Evolutionary conservation across 2,888 invertebrate genomes (phyloP), one percentile per base, ranked within the genome.

Genomic region (Shargacucullia verbasci): DNA sequence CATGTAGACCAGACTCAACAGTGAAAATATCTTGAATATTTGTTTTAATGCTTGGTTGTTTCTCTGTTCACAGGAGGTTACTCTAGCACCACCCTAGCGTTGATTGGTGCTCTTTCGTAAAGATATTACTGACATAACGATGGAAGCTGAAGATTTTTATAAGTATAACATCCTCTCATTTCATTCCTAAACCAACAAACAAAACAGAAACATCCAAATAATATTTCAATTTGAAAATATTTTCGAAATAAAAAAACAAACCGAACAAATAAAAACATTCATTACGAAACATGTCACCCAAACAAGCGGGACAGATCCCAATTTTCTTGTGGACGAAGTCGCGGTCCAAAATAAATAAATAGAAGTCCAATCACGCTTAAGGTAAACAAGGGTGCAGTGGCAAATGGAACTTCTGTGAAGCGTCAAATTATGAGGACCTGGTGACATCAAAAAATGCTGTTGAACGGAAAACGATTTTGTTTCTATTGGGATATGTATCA

Each of bases 341-440:
- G 53, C 52, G 72, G 71, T 67, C 78, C 73, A 73, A 71, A 77
- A 71, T 77, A 77, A 76, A 76, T 65, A 76, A 77, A 75, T 68
- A 73, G 64, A 65, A 67, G 69, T 52, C 71, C 77, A 75, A 77
- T 77, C 78, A 78, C 62, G 76, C 50, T 67, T 45, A 48, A 69
- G 60, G 68, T 74, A 66, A 78, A 78, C 76, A 78, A 62, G 66
- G 67, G 70, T 63, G 75, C 70, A 63, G 44, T 59, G 53, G 60
- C 35, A 67, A 69, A 75, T 70, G 58, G 59, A 59, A 71, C 60
- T 74, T 59, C 70, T 61, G 62, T 56, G 61, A 58, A 65, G 59
- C 73, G 76, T 55, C 37, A 77, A 73, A 76, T 77, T 62, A 74
- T 73, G 14, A 60, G 52, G 56, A 57, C 40, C 11, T 54, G 35